Percentiles rank a stretch among this genome's conserved stretches.
phyloP scores from a whole-genome alignment of 2,888 invertebrate species.

The Drosophila gaucha region DNA sequence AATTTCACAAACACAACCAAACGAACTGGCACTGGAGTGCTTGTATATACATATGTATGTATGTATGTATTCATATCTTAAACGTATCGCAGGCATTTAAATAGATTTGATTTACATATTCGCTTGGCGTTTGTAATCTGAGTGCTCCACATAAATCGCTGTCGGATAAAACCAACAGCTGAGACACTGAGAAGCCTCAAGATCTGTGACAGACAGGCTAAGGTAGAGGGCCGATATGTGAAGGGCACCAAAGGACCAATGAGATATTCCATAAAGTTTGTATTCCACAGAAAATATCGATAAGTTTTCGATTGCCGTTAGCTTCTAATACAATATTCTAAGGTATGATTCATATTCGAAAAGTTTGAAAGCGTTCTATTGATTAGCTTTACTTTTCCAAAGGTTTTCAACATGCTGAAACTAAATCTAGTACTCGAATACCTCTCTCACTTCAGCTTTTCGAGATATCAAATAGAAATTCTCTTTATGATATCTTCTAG shows the following conservation, averaged over 20 bases:
- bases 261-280: too few relatives aligned
- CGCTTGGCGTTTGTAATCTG: constrained; percentile 35
- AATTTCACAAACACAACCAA: constrained; percentile 22
- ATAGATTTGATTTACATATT: constrained; percentile 53
- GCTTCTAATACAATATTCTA: too few relatives aligned
- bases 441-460: too few relatives aligned
- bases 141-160: constrained; percentile 57
- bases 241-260: background rate
- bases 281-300: too few relatives aligned
- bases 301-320: too few relatives aligned
- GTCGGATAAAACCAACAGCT: constrained; percentile 26
- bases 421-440: too few relatives aligned
- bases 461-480: too few relatives aligned
- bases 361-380: too few relatives aligned
- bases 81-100: constrained; percentile 36
- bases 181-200: background rate
- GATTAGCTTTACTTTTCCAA: too few relatives aligned
- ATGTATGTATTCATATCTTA: constrained; percentile 24
- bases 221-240: background rate
- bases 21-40: constrained; percentile 11
- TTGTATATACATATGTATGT: constrained; percentile 5
- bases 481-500: too few relatives aligned
- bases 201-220: background rate
- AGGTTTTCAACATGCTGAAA: too few relatives aligned
- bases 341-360: too few relatives aligned